Evolutionary conservation across 2,888 invertebrate genomes (phyloP), one percentile per base, ranked within the genome.

Genomic region (Cephus rjabovi): DNA sequence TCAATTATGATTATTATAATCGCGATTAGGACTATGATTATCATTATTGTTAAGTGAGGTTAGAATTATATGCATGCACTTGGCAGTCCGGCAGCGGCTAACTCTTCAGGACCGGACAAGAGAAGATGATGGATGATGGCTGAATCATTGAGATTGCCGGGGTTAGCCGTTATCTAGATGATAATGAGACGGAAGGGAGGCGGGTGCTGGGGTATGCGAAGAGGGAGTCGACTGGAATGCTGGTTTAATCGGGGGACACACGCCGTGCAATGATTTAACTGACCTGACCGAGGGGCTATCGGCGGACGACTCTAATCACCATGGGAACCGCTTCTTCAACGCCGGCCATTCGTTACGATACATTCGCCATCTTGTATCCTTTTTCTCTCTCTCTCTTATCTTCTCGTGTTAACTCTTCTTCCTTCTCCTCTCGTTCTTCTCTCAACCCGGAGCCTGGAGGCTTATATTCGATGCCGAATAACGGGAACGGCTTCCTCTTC

Each of bases 291-390:
- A 69, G 73, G 73, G 75, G 73, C 78, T 75, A 75, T 77, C 80
- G 75, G 70, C 73, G 68, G 40, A 77, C 40, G 76, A n/a, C 81
- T 77, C 75, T 82, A 82, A 82, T 82, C 81, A 78, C 77, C 81
- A 81, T 82, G 81, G 81, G 81, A 82, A 81, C 76, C 73, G 69
- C 69, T 79, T 69, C 75, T 79, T 31, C 79, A 76, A 79, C 40
- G 76, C n/a, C 71, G 77, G 33, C 40, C 79, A 77, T 79, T 80
- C 80, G 79, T 80, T 80, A 80, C 40, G n/a, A 33, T 31, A 69
- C 79, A 33, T 31, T 56, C 56, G 56, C 56, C 56, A 56, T 56
- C 56, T 56, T 56, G 56, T 56, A 56, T 56, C 56, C 56, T 56
- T 56, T 23, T 23, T 6, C 74, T 71, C 34, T 40, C 37, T 76